phyloP scores from a whole-genome alignment of 2,888 invertebrate species.

The Rosalia funebris region DNA sequence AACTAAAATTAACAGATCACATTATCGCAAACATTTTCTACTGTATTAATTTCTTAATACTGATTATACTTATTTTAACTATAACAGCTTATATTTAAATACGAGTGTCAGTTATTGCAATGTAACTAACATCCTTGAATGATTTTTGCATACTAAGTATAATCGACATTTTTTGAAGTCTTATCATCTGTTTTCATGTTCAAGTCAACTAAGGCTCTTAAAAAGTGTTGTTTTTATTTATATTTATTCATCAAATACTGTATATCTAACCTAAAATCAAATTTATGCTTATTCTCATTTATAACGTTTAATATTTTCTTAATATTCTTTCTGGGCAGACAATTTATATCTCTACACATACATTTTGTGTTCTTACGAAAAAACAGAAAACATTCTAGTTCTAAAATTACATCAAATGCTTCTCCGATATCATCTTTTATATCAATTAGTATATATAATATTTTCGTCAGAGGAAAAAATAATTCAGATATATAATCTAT shows the following conservation, averaged over 20 bases:
- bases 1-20: no score
- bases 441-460: constrained; percentile 43
- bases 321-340: constrained; percentile 35
- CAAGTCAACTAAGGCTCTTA: no score
- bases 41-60: no score
- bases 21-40: no score
- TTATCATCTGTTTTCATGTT: no score
- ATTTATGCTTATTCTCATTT: constrained; percentile 40
- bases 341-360: constrained; percentile 43
- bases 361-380: constrained; percentile 38
- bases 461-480: constrained; percentile 46
- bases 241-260: constrained; percentile 10
- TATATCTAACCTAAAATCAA: constrained; percentile 33
- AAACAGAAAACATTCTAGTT: constrained; percentile 53
- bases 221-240: constrained; percentile 4
- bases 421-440: constrained; percentile 43
- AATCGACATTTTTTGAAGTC: no score
- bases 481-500: constrained; percentile 44
- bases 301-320: constrained; percentile 41
- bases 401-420: constrained; percentile 45
- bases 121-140: no score
- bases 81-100: no score
- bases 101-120: no score
- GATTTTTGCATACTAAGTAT: no score
- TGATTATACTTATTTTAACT: no score